Conservation (phyloP, 2,888 invertebrate genomes). For the Dryobotodes eremita region DNA sequence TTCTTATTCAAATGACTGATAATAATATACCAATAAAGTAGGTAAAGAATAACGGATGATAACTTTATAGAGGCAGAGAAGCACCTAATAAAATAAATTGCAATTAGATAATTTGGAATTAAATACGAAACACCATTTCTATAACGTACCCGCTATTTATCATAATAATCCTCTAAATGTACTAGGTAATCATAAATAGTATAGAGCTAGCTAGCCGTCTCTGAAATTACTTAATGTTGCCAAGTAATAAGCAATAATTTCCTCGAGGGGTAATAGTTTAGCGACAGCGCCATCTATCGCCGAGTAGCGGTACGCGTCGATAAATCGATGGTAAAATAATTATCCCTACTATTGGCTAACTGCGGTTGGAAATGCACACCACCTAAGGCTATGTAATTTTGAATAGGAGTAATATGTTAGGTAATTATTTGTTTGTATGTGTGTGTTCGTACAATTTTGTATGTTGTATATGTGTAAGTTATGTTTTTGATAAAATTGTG, state of each 20-base stretch:
- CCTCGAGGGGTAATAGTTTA: conserved; percentile 62
- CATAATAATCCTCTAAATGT: conserved; percentile 49
- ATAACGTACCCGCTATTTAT: conserved; percentile 26
- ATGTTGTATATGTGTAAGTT: conserved; percentile 15
- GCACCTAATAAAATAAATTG: not conserved
- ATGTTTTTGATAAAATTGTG: conserved; percentile 35
- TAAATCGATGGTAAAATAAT: conserved; percentile 80
- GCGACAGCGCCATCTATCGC: conserved; percentile 83
- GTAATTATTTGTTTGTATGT: conserved; percentile 56
- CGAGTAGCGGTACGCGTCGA: conserved; percentile 79
- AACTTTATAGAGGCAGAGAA: not conserved
- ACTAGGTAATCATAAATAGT: conserved; percentile 57
- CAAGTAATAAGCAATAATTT: conserved; percentile 71
- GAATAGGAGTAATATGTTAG: conserved; percentile 67
- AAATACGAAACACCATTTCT: conserved; percentile 15
- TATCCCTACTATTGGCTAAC: conserved; percentile 63
- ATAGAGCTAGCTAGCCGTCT: conserved; percentile 53
- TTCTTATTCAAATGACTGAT: not conserved
- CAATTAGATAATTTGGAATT: conserved; percentile 8
- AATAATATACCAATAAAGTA: conserved; percentile 12
- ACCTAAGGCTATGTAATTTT: conserved; percentile 78
- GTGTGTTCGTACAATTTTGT: conserved; percentile 4
- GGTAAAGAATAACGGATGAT: not conserved
- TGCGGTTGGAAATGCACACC: conserved; percentile 49
- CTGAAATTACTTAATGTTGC: conserved; percentile 65